Percentiles rank a stretch among this genome's conserved stretches.
phyloP scores from a whole-genome alignment of 2,113 vertebrate genomes.

The Toxotes jaculatrix region DNA sequence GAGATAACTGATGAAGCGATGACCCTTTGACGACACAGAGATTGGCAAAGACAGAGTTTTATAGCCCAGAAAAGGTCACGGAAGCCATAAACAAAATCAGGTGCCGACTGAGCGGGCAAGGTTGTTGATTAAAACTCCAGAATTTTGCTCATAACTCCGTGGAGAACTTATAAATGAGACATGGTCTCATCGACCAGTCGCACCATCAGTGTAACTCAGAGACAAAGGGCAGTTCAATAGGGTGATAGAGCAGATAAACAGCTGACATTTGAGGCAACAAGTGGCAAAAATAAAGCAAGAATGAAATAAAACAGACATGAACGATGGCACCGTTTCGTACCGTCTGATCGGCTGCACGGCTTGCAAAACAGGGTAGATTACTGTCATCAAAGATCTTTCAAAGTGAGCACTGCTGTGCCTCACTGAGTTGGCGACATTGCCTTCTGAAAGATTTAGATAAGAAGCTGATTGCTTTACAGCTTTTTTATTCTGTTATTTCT shows the following conservation, averaged over 20 bases:
- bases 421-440: slow-evolving; percentile 45
- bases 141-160: slow-evolving; percentile 52
- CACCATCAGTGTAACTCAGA: slow-evolving; percentile 37
- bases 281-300: slow-evolving; percentile 35
- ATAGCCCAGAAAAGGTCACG: slow-evolving; percentile 71
- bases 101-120: slow-evolving; percentile 22
- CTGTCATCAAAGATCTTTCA: slow-evolving; percentile 57
- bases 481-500: slow-evolving; percentile 36
- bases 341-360: slow-evolving; percentile 20
- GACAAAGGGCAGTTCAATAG: slow-evolving; percentile 55
- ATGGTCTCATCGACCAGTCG: slow-evolving; percentile 35
- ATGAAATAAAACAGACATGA: slow-evolving; percentile 35
- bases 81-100: slow-evolving; percentile 72
- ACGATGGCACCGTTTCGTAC: slow-evolving; percentile 14
- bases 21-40: slow-evolving; percentile 57
- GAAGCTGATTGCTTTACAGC: slow-evolving; percentile 51
- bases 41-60: slow-evolving; percentile 69
- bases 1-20: slow-evolving; percentile 78
- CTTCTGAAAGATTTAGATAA: slow-evolving; percentile 62
- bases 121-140: slow-evolving; percentile 70
- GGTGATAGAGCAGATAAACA: slow-evolving; percentile 58
- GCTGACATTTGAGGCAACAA: slow-evolving; percentile 66
- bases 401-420: slow-evolving; percentile 53
- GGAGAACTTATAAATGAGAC: slow-evolving; percentile 48
- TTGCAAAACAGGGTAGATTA: slow-evolving; percentile 48